Conservation (phyloP, 2,888 invertebrate genomes). For the Erynnis tages region DNA sequence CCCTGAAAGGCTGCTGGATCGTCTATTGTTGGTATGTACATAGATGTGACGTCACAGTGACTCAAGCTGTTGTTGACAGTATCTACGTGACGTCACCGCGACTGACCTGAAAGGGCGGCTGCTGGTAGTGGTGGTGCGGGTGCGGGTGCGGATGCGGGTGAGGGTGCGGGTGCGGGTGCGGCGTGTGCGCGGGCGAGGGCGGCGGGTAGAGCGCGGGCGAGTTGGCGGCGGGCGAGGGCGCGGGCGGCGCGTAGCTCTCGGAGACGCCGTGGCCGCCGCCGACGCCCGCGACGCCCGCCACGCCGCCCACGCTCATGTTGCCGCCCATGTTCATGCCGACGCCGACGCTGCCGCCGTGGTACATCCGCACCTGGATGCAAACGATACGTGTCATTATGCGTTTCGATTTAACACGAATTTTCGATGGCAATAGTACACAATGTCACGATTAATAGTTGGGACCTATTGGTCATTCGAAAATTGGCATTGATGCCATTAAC, state of each 20-base stretch:
- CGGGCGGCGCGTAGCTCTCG: conserved; percentile 61
- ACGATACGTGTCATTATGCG: not conserved
- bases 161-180: conserved; percentile 63
- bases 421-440: too few relatives aligned
- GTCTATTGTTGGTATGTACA: too few relatives aligned
- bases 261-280: conserved; percentile 44
- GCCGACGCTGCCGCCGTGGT: conserved; percentile 67
- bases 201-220: conserved; percentile 75
- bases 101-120: conserved; percentile 70
- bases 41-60: too few relatives aligned
- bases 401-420: too few relatives aligned
- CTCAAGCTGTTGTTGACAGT: too few relatives aligned
- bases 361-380: conserved; percentile 83
- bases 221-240: conserved; percentile 69
- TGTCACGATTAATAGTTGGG: too few relatives aligned
- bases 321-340: conserved; percentile 42
- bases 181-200: conserved; percentile 75
- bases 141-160: conserved; percentile 42
- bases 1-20: too few relatives aligned
- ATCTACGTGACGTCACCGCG: too few relatives aligned
- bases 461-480: too few relatives aligned
- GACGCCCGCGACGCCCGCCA: conserved; percentile 38
- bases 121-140: conserved; percentile 63
- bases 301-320: conserved; percentile 48
- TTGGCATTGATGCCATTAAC: too few relatives aligned